Base-by-base conservation (phyloP, 53 echinoderm and acorn worm species). In the Hippasteria phrygiana region DNA sequence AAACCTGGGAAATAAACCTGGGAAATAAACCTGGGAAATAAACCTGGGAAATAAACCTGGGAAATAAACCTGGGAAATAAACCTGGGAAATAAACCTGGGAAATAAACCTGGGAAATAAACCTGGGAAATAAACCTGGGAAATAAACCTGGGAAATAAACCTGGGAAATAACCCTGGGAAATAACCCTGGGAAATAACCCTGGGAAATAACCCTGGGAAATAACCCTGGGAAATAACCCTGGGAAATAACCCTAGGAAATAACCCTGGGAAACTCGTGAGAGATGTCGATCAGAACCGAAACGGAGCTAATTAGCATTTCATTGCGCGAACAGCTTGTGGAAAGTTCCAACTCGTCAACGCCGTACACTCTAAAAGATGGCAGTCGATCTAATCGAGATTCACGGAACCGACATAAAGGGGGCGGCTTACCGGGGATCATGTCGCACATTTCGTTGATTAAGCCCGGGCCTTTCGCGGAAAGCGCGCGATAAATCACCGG, bases 361-460 rank as follows among this genome's bases (percentile, higher is more conserved):
- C 11, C 17, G n/a, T n/a, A 62, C 62, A 71, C 17, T 29, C 16
- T 40, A 24, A 1, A 39, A 71, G 71, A 17, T 17, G 71, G 71
- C 1, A 14, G 38, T 12, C 38, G 31, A 39, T 2, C 41, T 65
- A 31, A 65, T 65, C 38, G 40, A 14, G 38, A 38, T 71, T 71
- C 71, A 71, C 38, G 71, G 71, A 71, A 71, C 20, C 17, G 41
- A 37, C 38, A 71, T 5, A 2, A 4, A 14, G 71, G 18, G 27
- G 64, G 64, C 27, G 56, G 63, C 80, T 80, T 80, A 56, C 42
- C 17, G 37, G n/a, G 51, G 80, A 64, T 80, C 80, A 42, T 20
- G 63, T 80, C 28, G 64, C 80, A 80, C 80, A 80, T 80, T 42
- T 39, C 20, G 13, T 4, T 80, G 64, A 80, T 80, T 80, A 64